A percentile compares a stretch with the other conserved stretches of the same genome.
Evolutionary conservation across 2,797 vertebrate species (phyloP).

Genomic region (Sebastes baramenuke): DNA sequence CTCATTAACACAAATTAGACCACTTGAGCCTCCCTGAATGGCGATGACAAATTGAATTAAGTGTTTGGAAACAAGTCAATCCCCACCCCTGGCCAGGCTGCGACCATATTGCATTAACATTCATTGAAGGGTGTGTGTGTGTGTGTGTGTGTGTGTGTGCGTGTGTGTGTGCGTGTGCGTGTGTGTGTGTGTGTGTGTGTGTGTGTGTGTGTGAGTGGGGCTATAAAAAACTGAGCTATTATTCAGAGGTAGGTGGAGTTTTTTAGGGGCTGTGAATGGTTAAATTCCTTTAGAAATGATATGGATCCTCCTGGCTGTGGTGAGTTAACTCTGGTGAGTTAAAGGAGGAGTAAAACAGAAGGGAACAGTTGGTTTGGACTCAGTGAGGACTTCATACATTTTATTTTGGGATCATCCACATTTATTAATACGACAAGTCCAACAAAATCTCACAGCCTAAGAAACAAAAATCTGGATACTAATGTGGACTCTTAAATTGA

Average conservation of each 20-base stretch:
- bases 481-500: background rate
- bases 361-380: constrained; percentile 48
- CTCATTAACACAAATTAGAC: constrained; percentile 91
- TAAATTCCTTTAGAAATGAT: constrained; percentile 73
- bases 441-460: background rate
- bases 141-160: constrained; percentile 11
- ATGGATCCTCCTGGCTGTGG: constrained; percentile 40
- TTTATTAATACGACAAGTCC: constrained; percentile 8
- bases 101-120: constrained; percentile 83
- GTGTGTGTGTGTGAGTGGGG: constrained; percentile 15
- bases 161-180: constrained; percentile 11
- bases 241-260: constrained; percentile 66
- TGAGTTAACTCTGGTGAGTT: constrained; percentile 62
- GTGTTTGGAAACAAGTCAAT: constrained; percentile 85
- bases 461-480: background rate
- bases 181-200: constrained; percentile 23
- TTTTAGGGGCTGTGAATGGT: constrained; percentile 62
- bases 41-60: constrained; percentile 89
- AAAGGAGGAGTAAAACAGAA: constrained; percentile 51
- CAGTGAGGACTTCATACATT: constrained; percentile 2
- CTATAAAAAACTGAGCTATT: constrained; percentile 59
- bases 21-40: constrained; percentile 84
- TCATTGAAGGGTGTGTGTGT: constrained; percentile 62
- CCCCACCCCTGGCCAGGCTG: constrained; percentile 78
- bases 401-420: constrained; percentile 7